Evolutionary conservation across 1,140 invertebrate genomes (phyloP).

Genomic region (Nylanderia fulva): DNA sequence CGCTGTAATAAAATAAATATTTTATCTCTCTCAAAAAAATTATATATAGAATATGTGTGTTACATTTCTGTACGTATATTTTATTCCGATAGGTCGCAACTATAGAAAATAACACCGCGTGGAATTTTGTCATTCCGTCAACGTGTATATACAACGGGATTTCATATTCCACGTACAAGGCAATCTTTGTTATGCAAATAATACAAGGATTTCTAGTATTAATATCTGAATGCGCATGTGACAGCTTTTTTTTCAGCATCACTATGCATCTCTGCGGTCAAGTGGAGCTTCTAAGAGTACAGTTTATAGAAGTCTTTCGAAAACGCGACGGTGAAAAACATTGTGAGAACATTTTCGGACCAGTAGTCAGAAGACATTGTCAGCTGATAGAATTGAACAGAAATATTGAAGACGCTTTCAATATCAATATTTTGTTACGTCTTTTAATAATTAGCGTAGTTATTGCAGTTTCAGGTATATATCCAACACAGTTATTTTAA

Average conservation of each 20-base stretch:
- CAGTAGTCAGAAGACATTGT: constrained; percentile 53
- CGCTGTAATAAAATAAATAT: background rate
- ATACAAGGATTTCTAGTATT: constrained; percentile 3
- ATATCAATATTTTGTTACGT: constrained; percentile 42
- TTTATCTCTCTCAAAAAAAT: background rate
- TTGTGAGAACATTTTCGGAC: background rate
- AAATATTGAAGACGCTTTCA: constrained; percentile 62
- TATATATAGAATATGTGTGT: background rate
- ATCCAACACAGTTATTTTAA: background rate
- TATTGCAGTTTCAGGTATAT: constrained; percentile 63
- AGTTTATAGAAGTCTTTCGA: background rate
- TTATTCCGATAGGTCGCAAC: background rate
- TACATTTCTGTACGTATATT: background rate
- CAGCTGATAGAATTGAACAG: constrained; percentile 38
- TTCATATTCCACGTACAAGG: constrained; percentile 13
- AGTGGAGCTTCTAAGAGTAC: constrained; percentile 45
- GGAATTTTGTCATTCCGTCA: constrained; percentile 46
- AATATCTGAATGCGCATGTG: constrained; percentile 20
- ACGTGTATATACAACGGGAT: constrained; percentile 30
- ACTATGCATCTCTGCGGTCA: constrained; percentile 62
- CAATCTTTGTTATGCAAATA: constrained; percentile 8
- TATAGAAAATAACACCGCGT: background rate
- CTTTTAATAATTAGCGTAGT: constrained; percentile 62
- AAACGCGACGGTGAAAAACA: background rate
- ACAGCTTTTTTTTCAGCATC: constrained; percentile 64